These are phyloP conservation scores for Sebastes diaconus DNA, from an alignment of 2,797 vertebrate genomes.

Conservation along the genomic window DNA sequence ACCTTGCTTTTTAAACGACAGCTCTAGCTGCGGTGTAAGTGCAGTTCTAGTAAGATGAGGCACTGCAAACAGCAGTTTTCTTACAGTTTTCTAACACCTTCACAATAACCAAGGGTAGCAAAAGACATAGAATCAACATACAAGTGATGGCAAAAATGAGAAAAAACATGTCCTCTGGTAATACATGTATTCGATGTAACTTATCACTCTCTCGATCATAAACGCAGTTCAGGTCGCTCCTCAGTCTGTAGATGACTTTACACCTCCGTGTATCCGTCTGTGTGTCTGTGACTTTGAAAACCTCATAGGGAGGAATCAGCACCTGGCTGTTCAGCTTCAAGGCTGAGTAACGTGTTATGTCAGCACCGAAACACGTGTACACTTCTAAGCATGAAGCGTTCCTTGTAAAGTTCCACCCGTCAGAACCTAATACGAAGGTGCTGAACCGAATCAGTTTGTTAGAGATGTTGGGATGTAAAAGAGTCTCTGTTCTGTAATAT, in stretches of 20 bases:
- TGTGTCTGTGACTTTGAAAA: slow-evolving; percentile 36
- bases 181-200: slow-evolving; percentile 38
- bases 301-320: slow-evolving; percentile 62
- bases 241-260: slow-evolving; percentile 35
- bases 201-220: slow-evolving; percentile 40
- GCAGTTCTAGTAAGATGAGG: background rate
- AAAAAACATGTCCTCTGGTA: background rate
- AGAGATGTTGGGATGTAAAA: slow-evolving; percentile 20
- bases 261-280: slow-evolving; percentile 3
- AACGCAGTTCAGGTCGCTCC: slow-evolving; percentile 55
- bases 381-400: slow-evolving; percentile 42
- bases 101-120: slow-evolving; percentile 6
- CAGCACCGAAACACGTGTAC: slow-evolving; percentile 51
- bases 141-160: slow-evolving; percentile 7
- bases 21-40: background rate
- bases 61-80: background rate
- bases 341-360: slow-evolving; percentile 48
- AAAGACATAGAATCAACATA: slow-evolving; percentile 20
- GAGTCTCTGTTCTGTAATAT: slow-evolving; percentile 15
- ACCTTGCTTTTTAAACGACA: background rate
- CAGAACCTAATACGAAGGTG: slow-evolving; percentile 36
- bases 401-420: background rate
- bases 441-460: slow-evolving; percentile 32
- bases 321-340: slow-evolving; percentile 31
- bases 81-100: slow-evolving; percentile 16